phyloP scores from a whole-genome alignment of 2,797 vertebrate genomes.

The Macropodus opercularis region DNA sequence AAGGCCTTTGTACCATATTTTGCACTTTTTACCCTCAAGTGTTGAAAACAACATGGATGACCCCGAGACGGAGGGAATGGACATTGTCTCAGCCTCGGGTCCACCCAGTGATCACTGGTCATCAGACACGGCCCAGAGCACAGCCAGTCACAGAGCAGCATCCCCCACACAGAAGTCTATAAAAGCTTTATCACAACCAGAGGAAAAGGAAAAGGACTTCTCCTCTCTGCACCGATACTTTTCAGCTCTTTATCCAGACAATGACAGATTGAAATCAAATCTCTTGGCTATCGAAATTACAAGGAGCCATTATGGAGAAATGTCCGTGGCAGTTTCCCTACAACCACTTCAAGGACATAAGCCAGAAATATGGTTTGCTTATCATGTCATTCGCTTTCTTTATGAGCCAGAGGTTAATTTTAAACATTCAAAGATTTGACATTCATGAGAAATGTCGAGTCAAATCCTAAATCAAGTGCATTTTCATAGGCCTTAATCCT shows the following conservation, averaged over 20 bases:
- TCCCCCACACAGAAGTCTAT: not conserved
- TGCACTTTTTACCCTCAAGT: conserved; percentile 48
- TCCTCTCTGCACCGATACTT: conserved; percentile 13
- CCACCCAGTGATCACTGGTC: conserved; percentile 56
- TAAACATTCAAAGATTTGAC: conserved; percentile 26
- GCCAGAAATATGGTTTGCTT: conserved; percentile 11
- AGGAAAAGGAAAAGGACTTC: too few species aligned
- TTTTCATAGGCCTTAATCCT: conserved; percentile 23
- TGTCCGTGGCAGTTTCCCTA: conserved; percentile 27
- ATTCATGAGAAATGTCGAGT: conserved; percentile 35
- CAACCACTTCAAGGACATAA: conserved; percentile 30
- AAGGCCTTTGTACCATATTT: conserved; percentile 28
- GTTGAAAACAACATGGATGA: conserved; percentile 61
- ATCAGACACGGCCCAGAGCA: conserved; percentile 45
- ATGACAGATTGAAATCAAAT: conserved; percentile 23
- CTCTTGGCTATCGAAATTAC: conserved; percentile 42
- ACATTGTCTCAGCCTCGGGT: conserved; percentile 11
- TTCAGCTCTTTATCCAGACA: conserved; percentile 10
- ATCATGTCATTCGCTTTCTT: conserved; percentile 13
- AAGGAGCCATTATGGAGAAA: conserved; percentile 27
- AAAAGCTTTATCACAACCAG: too few species aligned
- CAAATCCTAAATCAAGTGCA: conserved; percentile 9
- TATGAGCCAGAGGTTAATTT: conserved; percentile 35
- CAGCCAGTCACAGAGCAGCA: conserved; percentile 48
- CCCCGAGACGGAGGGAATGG: conserved; percentile 35